These are phyloP conservation scores for Leucophenga montana DNA, from an alignment of 2,888 invertebrate species.

Conservation along the genomic window DNA sequence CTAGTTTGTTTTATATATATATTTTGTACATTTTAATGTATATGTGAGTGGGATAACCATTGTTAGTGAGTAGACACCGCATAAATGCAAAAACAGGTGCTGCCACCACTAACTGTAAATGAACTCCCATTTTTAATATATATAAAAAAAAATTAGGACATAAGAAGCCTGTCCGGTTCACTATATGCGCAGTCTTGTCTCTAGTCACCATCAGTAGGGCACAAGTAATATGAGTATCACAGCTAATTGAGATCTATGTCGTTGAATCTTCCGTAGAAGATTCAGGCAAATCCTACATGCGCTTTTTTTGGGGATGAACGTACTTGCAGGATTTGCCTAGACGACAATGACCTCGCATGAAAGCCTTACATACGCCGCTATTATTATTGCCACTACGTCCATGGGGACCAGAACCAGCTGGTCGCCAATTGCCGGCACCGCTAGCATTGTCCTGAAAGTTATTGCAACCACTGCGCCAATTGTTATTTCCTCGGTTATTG, in stretches of 20 bases:
- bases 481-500: conserved; percentile 55
- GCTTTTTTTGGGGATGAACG: conserved; percentile 79
- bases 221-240: conserved; percentile 42
- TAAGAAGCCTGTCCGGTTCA: no score
- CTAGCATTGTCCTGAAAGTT: conserved; percentile 65
- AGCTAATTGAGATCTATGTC: conserved; percentile 56
- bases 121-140: no score
- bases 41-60: no score
- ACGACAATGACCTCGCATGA: conserved; percentile 86
- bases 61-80: no score
- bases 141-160: no score
- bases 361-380: conserved; percentile 81
- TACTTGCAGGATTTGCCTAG: conserved; percentile 88
- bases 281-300: conserved; percentile 64
- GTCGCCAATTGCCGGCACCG: conserved; percentile 74
- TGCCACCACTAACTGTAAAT: no score
- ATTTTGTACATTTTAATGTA: no score
- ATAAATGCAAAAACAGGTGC: no score
- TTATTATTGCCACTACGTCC: conserved; percentile 65
- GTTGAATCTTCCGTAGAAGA: conserved; percentile 61
- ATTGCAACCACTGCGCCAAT: conserved; percentile 70
- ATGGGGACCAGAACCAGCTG: conserved; percentile 74
- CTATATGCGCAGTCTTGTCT: no score
- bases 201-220: no score
- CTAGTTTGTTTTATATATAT: no score